Evolutionary conservation across 2,113 vertebrate genomes (phyloP), one percentile per base, ranked within the genome.

Genomic region (Phalacrocorax brasilianus): DNA sequence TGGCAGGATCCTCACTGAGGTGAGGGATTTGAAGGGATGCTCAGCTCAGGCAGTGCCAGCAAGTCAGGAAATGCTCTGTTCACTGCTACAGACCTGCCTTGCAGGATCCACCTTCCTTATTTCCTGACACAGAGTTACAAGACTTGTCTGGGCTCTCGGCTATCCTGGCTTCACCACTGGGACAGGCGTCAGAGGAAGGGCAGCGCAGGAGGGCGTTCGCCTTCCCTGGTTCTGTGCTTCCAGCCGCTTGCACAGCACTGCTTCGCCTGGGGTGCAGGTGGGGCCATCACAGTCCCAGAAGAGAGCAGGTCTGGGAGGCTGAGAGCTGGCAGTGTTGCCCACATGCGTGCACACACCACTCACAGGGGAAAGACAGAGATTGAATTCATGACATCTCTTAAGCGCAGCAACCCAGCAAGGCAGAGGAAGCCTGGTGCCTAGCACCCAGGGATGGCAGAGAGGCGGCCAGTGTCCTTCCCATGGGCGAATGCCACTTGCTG

Each of bases 191-290:
- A 42, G n/a, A 53, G 62, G 3, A 19, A 22, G 13, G n/a, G 78
- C 49, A 40, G 49, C 55, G 19, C 19, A 13, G 52, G 70, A 59
- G n/a, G 50, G 23, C 3, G 4, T 14, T n/a, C 1, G 3, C 14
- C n/a, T 52, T 66, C 63, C 15, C 23, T 6, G 45, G 27, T 27
- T 21, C 65, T 11, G 28, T 6, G 52, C 15, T 28, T 2, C 56
- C 77, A 12, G 44, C 26, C 10, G 1, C 47, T 26, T 0, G 7
- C 20, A 16, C 20, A n/a, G 21, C 14, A 9, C 50, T 16, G 1
- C 21, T 55, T 47, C 12, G 28, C 65, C 24, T 13, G 40, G 47
- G 30, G 16, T 20, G 33, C 33, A 21, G n/a, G 52, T 5, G 44
- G n/a, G n/a, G 26, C 32, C 33, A 28, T 14, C 61, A 4, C 40